phyloP scores from a whole-genome alignment of 1,140 invertebrate species.

The Drosophila biarmipes region DNA sequence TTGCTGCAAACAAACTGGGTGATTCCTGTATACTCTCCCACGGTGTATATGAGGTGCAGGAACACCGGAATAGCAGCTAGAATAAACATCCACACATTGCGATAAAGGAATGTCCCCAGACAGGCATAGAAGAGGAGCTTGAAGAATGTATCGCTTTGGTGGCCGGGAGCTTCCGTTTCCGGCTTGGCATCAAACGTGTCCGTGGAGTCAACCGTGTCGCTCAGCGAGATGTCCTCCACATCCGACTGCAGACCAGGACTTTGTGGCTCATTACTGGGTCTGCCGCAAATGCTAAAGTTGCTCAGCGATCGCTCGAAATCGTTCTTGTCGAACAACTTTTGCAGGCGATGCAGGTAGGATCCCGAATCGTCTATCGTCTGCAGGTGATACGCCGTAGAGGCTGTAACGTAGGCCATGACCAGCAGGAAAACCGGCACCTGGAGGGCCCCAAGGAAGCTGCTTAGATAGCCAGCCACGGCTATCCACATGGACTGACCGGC shows the following conservation, averaged over 20 bases:
- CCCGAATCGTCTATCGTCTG: conserved; percentile 53
- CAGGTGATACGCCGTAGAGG: conserved; percentile 86
- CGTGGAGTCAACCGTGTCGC: conserved; percentile 72
- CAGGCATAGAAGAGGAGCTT: conserved; percentile 82
- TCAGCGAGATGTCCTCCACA: conserved; percentile 75
- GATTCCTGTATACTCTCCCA: conserved; percentile 69
- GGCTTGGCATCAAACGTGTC: conserved; percentile 61
- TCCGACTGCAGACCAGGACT: conserved; percentile 55
- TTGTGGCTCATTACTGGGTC: conserved; percentile 32
- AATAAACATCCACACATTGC: conserved; percentile 82
- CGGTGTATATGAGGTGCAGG: conserved; percentile 69
- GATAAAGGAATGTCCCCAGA: conserved; percentile 75
- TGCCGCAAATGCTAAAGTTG: conserved; percentile 60
- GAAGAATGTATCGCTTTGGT: conserved; percentile 74
- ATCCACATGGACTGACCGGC: conserved; percentile 87
- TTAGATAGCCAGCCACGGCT: conserved; percentile 86
- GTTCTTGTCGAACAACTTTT: conserved; percentile 66
- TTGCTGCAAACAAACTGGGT: conserved; percentile 66
- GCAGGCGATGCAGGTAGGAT: conserved; percentile 61
- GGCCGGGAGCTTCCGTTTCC: conserved; percentile 16
- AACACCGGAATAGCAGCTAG: conserved; percentile 74
- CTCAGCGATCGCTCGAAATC: conserved; percentile 70
- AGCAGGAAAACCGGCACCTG: conserved; percentile 86
- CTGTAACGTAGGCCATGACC: conserved; percentile 81
- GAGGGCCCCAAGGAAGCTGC: conserved; percentile 86